Base-by-base conservation (phyloP, 2,888 invertebrate species). In the Trichogramma dendrolimi region DNA sequence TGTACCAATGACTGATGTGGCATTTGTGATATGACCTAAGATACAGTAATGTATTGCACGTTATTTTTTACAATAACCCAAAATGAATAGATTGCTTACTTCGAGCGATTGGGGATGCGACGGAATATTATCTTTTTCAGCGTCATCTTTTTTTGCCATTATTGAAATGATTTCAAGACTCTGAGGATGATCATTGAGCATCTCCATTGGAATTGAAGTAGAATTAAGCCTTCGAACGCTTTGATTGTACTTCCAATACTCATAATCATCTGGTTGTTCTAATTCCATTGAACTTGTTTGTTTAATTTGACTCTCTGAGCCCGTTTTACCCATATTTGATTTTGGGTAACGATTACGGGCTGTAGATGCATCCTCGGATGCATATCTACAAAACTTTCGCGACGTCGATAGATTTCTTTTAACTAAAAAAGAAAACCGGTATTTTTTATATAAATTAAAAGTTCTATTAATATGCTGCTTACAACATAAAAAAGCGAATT, bases 221-320 rank as follows among this genome's bases (percentile, higher is more conserved):
- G 76, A 76, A 66, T 75, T 73, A 8, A 75, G 68, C 60, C 76
- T 69, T n/a, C 75, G 66, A 6, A 76, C 74, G 58, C 75, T 76
- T 63, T 76, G 76, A 68, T 76, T 76, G 2, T 72, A 77, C 44
- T 76, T 77, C 78, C 78, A 79, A 44, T 75, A 78, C 27, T 74
- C 70, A 68, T 73, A 77, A 63, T 77, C 76, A 43, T 77, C 76
- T 4, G 69, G 70, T 54, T 74, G 73, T 58, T 78, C 77, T 59
- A 86, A 75, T 70, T 87, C 86, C 38, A 86, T 74, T 1, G 85
- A 86, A 47, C 85, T 83, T 6, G 83, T 82, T 64, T 82, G 82
- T 69, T 83, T 83, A 62, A 83, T 80, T 62, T 77, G 79, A 72
- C 82, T 73, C 71, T 81, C 71, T 63, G 81, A 79, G 69, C 81